phyloP scores from a whole-genome alignment of 2,797 vertebrate species.

The Takifugu rubripes region DNA sequence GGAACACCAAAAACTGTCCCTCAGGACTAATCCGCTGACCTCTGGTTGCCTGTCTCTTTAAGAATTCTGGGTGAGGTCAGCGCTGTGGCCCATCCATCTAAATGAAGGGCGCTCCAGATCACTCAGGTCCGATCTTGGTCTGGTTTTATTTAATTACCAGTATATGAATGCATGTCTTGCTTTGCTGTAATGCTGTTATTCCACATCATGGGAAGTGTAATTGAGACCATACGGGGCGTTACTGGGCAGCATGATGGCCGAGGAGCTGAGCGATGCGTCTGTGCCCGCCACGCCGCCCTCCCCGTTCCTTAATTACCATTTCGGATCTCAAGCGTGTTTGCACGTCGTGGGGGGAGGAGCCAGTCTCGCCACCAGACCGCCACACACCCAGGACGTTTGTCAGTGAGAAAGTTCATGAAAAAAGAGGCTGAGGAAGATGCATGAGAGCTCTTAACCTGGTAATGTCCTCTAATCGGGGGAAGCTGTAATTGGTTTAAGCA shows the following conservation, averaged over 20 bases:
- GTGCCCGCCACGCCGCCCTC: slow-evolving; percentile 30
- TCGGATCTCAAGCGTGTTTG: slow-evolving; percentile 23
- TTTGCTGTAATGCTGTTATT: slow-evolving; percentile 74
- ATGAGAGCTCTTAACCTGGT: slow-evolving; percentile 74
- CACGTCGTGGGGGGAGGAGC: background rate
- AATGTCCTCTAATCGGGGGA: slow-evolving; percentile 77
- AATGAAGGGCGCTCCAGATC: slow-evolving; percentile 56
- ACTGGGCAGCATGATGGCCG: slow-evolving; percentile 54
- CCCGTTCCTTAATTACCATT: slow-evolving; percentile 69
- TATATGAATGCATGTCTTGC: slow-evolving; percentile 73
- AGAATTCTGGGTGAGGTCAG: slow-evolving; percentile 53
- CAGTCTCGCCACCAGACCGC: slow-evolving; percentile 5
- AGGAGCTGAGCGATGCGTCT: slow-evolving; percentile 64
- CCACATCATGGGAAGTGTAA: slow-evolving; percentile 73
- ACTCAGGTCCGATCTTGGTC: slow-evolving; percentile 57
- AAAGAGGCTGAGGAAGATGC: slow-evolving; percentile 48
- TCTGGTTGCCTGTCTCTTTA: slow-evolving; percentile 54
- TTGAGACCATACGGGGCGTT: slow-evolving; percentile 71
- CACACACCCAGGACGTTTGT: slow-evolving; percentile 20
- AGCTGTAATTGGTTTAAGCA: slow-evolving; percentile 78
- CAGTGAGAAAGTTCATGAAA: slow-evolving; percentile 47
- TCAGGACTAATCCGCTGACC: slow-evolving; percentile 28
- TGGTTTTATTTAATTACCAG: slow-evolving; percentile 68
- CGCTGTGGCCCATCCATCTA: slow-evolving; percentile 41
- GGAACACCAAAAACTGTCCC: too few species aligned